Base-by-base conservation (phyloP, 2,888 invertebrate species). In the Machimus rusticus region DNA sequence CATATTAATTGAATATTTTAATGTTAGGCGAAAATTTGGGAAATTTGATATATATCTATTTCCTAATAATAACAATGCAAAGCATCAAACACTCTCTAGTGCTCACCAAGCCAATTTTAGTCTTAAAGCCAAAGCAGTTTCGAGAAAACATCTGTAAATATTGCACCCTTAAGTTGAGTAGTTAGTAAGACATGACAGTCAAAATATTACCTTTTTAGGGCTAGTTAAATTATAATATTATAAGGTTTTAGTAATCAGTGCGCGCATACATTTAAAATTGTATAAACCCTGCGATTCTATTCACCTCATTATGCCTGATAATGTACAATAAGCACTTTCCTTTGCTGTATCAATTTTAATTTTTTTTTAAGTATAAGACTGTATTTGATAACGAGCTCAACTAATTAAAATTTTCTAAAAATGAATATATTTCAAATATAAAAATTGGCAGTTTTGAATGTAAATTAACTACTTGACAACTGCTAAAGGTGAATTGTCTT, bases 91-190 rank as follows among this genome's bases (percentile, higher is more conserved):
- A 31, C 76, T 0, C 31, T 12, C 19, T 3, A 81, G 34, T 55
- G 34, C 31, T 34, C 28, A 81, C 55, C 81, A 51, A 51, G 51
- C 23, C 28, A 28, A 66, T 28, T 31, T 81, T 81, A 81, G 81
- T 81, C 81, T 28, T 51, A 81, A 81, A 81, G 81, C 81, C 81
- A 81, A 81, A 81, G 81, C 81, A 51, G 19, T 51, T 81, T 81
- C 51, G 81, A 51, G 9, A 79, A 79, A 79, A 79, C 37, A 74
- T 81, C 28, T 81, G 81, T 81, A 81, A 23, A 81, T 81, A 78
- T 16, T 78, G 43, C 37, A 19, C 6, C 37, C 39, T 78, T 9
- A 34, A 39, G 39, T 78, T 78, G 23, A 78, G 37, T 78, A 39
- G 43, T 34, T 43, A 78, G 76, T 76, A 34, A 66, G 66, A 12